Conservation (phyloP, 1,140 invertebrate genomes). For the Coelopa frigida region DNA sequence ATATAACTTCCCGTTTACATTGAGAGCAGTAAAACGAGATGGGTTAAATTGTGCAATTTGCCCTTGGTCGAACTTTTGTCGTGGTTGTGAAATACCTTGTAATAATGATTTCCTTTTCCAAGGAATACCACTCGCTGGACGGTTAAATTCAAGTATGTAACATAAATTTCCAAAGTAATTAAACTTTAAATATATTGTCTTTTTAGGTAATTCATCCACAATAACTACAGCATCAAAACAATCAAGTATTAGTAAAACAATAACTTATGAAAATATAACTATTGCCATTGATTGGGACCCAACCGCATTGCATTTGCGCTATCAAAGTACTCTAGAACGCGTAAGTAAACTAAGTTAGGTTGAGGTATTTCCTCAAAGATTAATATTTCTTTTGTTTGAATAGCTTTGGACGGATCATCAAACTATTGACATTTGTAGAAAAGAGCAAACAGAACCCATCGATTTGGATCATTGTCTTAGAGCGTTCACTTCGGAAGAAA, state of each 20-base stretch:
- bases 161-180: neutral
- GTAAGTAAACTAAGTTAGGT: constrained; percentile 43
- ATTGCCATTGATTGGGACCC: constrained; percentile 66
- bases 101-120: constrained; percentile 48
- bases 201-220: constrained; percentile 27
- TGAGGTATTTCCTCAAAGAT: neutral
- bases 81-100: constrained; percentile 73
- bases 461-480: constrained; percentile 71
- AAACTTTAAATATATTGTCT: neutral
- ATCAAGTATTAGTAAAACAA: constrained; percentile 24
- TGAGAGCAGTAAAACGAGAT: constrained; percentile 64
- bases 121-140: constrained; percentile 27
- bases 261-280: constrained; percentile 36
- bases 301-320: constrained; percentile 79
- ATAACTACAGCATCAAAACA: constrained; percentile 33
- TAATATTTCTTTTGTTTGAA: constrained; percentile 30
- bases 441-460: constrained; percentile 68
- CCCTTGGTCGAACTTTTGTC: constrained; percentile 78
- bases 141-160: constrained; percentile 25
- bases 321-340: constrained; percentile 73
- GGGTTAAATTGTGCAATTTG: constrained; percentile 72
- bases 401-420: constrained; percentile 65
- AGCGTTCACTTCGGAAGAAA: constrained; percentile 79
- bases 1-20: constrained; percentile 81
- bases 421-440: constrained; percentile 60